Conservation (phyloP, 2,888 invertebrate species). For the Craniophora ligustri region DNA sequence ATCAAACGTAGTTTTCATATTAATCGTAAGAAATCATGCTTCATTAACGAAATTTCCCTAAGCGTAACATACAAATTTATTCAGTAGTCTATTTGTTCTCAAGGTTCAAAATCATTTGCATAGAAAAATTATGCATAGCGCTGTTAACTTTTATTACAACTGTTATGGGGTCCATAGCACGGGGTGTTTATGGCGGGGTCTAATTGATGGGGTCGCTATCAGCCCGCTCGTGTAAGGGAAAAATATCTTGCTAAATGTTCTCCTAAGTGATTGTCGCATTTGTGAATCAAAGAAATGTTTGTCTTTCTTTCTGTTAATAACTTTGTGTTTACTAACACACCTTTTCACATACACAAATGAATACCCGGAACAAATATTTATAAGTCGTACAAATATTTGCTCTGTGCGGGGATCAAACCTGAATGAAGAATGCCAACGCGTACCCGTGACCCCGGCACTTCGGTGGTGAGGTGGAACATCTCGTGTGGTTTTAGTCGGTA, state of each 20-base stretch:
- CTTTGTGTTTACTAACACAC: not conserved
- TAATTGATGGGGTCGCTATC: slow-evolving; percentile 38
- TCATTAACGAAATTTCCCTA: too few species aligned
- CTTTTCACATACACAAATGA: too few species aligned
- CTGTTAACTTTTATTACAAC: slow-evolving; percentile 48
- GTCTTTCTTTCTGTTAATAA: not conserved
- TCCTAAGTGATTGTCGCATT: slow-evolving; percentile 24
- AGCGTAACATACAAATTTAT: not conserved
- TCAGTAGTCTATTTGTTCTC: slow-evolving; percentile 6
- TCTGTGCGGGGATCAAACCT: too few species aligned
- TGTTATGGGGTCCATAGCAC: slow-evolving; percentile 35
- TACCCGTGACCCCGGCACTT: too few species aligned
- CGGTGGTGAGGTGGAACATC: too few species aligned
- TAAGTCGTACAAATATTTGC: too few species aligned
- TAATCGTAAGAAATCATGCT: too few species aligned
- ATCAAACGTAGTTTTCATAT: too few species aligned
- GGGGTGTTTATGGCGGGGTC: slow-evolving; percentile 33
- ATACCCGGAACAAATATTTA: too few species aligned
- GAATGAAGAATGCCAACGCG: too few species aligned
- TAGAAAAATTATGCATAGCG: slow-evolving; percentile 37
- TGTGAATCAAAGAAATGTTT: not conserved
- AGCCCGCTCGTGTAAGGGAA: slow-evolving; percentile 16
- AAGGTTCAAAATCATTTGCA: slow-evolving; percentile 26
- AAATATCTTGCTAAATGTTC: not conserved
- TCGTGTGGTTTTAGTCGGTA: too few species aligned